These are phyloP conservation scores for Belgica antarctica DNA, from an alignment of 2,888 invertebrate species.

Conservation along the genomic window DNA sequence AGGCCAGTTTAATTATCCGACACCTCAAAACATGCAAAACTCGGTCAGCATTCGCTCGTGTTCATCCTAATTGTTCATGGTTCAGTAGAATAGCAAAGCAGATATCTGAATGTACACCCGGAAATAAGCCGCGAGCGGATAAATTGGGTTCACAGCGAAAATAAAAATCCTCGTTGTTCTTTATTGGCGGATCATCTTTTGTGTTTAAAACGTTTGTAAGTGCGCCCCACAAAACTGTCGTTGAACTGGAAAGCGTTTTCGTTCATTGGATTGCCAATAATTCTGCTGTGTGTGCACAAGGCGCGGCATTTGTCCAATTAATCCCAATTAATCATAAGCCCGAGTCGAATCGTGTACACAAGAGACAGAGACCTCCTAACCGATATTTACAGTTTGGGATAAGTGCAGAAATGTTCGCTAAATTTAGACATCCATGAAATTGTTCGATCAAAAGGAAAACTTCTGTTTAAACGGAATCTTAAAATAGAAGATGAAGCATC, in stretches of 20 bases:
- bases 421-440: constrained; percentile 5
- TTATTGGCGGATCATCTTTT: neutral
- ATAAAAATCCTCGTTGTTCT: no score
- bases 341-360: neutral
- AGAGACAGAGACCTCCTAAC: neutral
- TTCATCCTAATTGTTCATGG: neutral
- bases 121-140: neutral
- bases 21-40: no score
- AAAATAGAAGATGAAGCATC: constrained; percentile 1
- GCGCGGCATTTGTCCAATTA: constrained; percentile 23
- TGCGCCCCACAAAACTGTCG: neutral
- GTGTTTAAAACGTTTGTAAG: neutral
- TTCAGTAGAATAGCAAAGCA: neutral
- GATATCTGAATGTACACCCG: neutral
- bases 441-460: constrained; percentile 11
- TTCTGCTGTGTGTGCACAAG: neutral
- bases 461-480: neutral
- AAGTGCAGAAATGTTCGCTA: neutral
- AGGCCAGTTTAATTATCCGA: no score
- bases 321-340: constrained; percentile 20
- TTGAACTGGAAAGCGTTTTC: constrained; percentile 15
- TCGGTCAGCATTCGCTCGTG: neutral
- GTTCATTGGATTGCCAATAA: neutral
- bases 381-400: neutral
- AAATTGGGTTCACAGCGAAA: neutral